Conservation (phyloP, 1,140 invertebrate species). For the Xylocopa sonorina region DNA sequence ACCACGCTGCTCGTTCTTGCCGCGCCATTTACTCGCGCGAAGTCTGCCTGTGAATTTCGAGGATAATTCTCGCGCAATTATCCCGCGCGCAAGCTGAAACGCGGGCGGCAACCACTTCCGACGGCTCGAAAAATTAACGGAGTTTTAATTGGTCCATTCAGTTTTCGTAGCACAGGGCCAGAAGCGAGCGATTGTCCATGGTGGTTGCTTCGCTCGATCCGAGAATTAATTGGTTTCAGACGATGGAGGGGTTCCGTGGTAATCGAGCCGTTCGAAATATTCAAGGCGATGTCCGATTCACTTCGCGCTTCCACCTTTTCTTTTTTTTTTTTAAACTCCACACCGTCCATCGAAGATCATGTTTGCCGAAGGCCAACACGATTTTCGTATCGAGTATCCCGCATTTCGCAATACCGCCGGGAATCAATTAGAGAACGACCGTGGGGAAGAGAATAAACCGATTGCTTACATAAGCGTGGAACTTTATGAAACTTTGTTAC, state of each 20-base stretch:
- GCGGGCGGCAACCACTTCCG: not conserved
- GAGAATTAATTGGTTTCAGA: not conserved
- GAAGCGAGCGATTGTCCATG: not conserved
- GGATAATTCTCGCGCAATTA: constrained; percentile 20
- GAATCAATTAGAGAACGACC: not conserved
- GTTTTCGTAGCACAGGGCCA: not conserved
- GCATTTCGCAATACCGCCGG: not conserved
- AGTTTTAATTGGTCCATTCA: not conserved
- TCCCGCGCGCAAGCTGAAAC: not conserved
- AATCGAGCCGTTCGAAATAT: no score
- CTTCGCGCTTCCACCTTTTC: not conserved
- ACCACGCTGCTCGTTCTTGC: constrained; percentile 8
- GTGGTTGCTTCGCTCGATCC: not conserved
- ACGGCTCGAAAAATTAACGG: not conserved
- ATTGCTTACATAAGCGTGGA: not conserved
- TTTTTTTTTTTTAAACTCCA: not conserved
- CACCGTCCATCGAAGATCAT: not conserved
- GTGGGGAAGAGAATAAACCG: not conserved
- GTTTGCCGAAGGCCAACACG: not conserved
- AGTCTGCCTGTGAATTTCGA: not conserved
- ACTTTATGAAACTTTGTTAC: not conserved
- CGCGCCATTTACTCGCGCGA: constrained; percentile 22
- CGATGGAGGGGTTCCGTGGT: no score
- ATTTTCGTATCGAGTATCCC: not conserved
- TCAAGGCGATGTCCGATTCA: no score